Base-by-base conservation (phyloP, 2,888 invertebrate species). In the Coelogynopora nodosa region DNA sequence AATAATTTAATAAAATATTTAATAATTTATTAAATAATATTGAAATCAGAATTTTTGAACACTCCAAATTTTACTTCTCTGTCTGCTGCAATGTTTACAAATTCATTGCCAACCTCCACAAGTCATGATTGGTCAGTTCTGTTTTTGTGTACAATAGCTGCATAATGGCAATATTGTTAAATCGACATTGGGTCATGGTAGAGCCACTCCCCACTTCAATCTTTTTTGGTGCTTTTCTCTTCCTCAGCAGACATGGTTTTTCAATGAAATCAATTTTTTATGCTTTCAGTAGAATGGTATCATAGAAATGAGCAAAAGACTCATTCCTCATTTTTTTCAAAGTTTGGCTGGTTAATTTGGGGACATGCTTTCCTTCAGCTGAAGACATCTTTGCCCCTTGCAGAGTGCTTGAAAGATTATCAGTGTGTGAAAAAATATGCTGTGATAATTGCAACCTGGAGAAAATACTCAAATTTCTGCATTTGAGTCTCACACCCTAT, bases 381-480 rank as follows among this genome's bases (percentile, higher is more conserved):
- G 74, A 74, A 74, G 74, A 74, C 74, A 5, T 74, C 23, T 74
- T 74, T 74, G 74, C 74, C 74, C 74, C 27, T 74, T 74, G 74
- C 74, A 74, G 74, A 74, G 74, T 74, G 18, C 74, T 74, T 23
- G 74, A 74, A 74, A 74, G 74, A 23, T 49, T 74, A 23, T 74
- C 74, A 13, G 74, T 74, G 74, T 74, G 2, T 74, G 74, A 74
- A 74, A 74, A 74, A 74, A 74, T 26, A 23, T 26, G 74, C 74
- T 23, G 74, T 74, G 27, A 74, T 74, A 74, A 74, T 23, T 23
- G 49, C 49, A 49, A 49, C 49, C 49, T 18, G 49, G 5, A 74
- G 23, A 74, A 74, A 13, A 74, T 31, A 82, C 31, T 82, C 83
- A 82, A 82, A 82, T 31, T 82, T 82, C 31, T 28, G 83, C 83